Evolutionary conservation across 2,797 vertebrate species (phyloP).

Genomic region (Catharus ustulatus): DNA sequence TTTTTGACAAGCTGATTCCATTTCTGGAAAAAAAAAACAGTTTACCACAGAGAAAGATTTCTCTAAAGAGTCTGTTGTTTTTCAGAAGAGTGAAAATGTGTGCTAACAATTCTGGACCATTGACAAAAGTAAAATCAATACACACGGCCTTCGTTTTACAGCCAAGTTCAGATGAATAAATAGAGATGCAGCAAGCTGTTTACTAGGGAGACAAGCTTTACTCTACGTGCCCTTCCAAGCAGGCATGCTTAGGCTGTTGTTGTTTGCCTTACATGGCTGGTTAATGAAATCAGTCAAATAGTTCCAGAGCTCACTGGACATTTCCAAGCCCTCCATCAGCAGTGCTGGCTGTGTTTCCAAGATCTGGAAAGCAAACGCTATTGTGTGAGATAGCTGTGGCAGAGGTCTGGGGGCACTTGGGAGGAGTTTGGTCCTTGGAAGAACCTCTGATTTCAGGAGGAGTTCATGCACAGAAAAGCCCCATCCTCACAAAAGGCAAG

Average conservation of each 20-base stretch:
- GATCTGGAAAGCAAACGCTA: neutral
- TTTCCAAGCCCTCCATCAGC: neutral
- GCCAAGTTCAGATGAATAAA: slow-evolving; percentile 69
- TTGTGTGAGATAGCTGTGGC: neutral
- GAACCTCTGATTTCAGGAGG: neutral
- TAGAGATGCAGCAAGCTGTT: slow-evolving; percentile 59
- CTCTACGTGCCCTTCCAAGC: neutral
- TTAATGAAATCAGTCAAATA: neutral
- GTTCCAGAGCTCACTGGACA: neutral
- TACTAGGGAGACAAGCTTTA: slow-evolving; percentile 24
- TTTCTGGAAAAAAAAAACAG: slow-evolving; percentile 30
- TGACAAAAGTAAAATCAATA: slow-evolving; percentile 77
- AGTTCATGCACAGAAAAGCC: neutral
- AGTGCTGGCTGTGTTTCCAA: neutral
- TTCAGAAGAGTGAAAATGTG: slow-evolving; percentile 72
- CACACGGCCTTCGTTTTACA: slow-evolving; percentile 58
- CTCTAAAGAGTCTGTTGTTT: slow-evolving; percentile 72
- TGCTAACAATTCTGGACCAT: slow-evolving; percentile 71
- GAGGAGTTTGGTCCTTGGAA: neutral
- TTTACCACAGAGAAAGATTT: slow-evolving; percentile 46
- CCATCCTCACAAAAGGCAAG: neutral
- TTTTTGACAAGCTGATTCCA: slow-evolving; percentile 44
- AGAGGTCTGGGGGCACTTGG: neutral
- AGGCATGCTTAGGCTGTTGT: neutral
- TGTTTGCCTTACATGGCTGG: neutral